Percentiles rank a stretch among this genome's conserved stretches.
phyloP scores from a whole-genome alignment of 2,797 vertebrate species.

The Gadopsis marmoratus region DNA sequence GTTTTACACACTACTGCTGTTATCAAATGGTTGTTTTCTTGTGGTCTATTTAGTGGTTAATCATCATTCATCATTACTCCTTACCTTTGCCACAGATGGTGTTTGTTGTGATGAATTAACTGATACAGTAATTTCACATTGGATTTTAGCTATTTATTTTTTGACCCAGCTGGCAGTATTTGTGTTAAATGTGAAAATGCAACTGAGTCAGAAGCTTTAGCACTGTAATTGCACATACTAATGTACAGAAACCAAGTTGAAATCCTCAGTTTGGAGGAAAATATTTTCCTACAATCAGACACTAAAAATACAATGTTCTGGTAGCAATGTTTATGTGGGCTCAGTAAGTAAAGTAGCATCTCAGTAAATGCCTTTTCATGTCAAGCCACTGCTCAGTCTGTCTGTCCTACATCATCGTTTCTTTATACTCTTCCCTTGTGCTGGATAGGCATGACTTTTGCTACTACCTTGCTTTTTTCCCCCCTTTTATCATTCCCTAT shows the following conservation, averaged over 20 bases:
- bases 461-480: conserved; percentile 32
- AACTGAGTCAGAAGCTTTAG: conserved; percentile 13
- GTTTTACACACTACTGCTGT: conserved; percentile 10
- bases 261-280: conserved; percentile 4
- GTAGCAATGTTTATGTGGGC: conserved; percentile 22
- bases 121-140: conserved; percentile 5
- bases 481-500: conserved; percentile 36
- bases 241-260: conserved; percentile 15
- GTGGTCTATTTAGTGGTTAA: not conserved
- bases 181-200: not conserved
- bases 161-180: not conserved
- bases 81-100: not conserved
- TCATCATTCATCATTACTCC: not conserved
- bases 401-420: conserved; percentile 31
- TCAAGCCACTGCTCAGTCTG: conserved; percentile 21
- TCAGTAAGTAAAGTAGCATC: conserved; percentile 15
- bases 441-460: conserved; percentile 37
- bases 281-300: conserved; percentile 1
- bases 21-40: conserved; percentile 1
- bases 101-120: not conserved
- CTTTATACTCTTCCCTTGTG: conserved; percentile 9
- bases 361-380: conserved; percentile 34
- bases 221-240: not conserved
- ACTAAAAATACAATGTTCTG: not conserved
- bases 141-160: conserved; percentile 10